Percentiles rank a stretch among this genome's conserved stretches.
These are phyloP conservation scores for Adrianichthys oophorus DNA, from an alignment of 2,797 vertebrate genomes.

Conservation along the genomic window DNA sequence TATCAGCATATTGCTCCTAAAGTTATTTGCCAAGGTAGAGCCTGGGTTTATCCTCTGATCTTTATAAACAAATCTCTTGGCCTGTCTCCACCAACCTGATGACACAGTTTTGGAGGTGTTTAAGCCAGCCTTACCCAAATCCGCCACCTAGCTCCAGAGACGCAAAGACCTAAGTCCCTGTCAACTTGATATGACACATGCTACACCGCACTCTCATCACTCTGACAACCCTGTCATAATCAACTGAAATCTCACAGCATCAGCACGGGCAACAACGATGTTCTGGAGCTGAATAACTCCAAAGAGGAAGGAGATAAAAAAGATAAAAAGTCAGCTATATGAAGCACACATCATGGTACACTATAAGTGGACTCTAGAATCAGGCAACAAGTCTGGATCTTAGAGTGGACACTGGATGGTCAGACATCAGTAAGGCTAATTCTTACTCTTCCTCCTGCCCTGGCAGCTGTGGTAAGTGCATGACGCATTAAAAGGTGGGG, in stretches of 20 bases:
- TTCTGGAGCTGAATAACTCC: constrained; percentile 32
- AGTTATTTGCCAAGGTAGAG: constrained; percentile 32
- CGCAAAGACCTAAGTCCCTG: constrained; percentile 50
- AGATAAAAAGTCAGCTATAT: constrained; percentile 32
- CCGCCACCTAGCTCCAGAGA: constrained; percentile 46
- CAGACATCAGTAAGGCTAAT: constrained; percentile 54
- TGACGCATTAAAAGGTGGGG: constrained; percentile 61
- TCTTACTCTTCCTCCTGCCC: constrained; percentile 53
- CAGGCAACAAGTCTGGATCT: constrained; percentile 52
- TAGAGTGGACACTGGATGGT: constrained; percentile 52
- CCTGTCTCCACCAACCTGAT: constrained; percentile 59
- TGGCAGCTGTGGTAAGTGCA: constrained; percentile 57
- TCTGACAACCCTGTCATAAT: constrained; percentile 75
- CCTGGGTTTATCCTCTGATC: constrained; percentile 48
- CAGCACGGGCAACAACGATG: constrained; percentile 56
- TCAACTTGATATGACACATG: constrained; percentile 68
- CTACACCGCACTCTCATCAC: constrained; percentile 65
- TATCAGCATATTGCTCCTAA: constrained; percentile 19
- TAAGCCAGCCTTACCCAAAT: constrained; percentile 36
- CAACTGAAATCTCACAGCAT: constrained; percentile 70
- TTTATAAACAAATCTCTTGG: constrained; percentile 64
- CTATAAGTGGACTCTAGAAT: constrained; percentile 51
- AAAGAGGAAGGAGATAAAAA: constrained; percentile 24
- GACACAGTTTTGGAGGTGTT: constrained; percentile 59
- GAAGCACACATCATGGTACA: constrained; percentile 51